phyloP scores from a whole-genome alignment of 2,113 vertebrate genomes.

The Todiramphus chloris region DNA sequence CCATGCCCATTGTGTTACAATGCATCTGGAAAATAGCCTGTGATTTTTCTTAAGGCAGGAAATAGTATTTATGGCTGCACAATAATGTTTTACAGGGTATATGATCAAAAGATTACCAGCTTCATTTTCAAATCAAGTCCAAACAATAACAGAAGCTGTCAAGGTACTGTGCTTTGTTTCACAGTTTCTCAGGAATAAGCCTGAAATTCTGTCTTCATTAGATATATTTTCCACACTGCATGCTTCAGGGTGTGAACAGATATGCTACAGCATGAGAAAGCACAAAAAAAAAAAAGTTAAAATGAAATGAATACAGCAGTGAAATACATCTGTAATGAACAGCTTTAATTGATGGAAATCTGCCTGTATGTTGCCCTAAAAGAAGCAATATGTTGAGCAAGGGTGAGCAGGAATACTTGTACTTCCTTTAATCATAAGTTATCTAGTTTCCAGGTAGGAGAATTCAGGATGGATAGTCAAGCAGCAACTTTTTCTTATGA shows the following conservation, averaged over 20 bases:
- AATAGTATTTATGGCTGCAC: slow-evolving; percentile 29
- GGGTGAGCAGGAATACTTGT: not conserved
- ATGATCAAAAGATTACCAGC: slow-evolving; percentile 44
- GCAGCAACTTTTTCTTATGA: not conserved
- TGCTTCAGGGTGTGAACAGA: not conserved
- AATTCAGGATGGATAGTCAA: not conserved
- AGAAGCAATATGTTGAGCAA: not conserved
- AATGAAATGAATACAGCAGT: not conserved
- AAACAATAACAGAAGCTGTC: slow-evolving; percentile 18
- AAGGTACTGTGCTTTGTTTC: not conserved
- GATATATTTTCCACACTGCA: not conserved
- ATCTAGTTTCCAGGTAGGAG: not conserved
- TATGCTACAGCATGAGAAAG: not conserved
- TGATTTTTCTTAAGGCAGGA: slow-evolving; percentile 21
- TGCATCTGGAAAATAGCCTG: slow-evolving; percentile 10
- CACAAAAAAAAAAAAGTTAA: not conserved
- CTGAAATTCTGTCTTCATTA: not conserved
- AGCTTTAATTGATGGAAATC: not conserved
- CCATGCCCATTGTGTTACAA: slow-evolving; percentile 21
- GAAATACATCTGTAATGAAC: not conserved
- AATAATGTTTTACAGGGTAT: slow-evolving; percentile 21
- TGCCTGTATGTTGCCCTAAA: not conserved
- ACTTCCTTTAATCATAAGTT: not conserved
- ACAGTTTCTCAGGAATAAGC: not conserved
- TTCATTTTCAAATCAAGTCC: slow-evolving; percentile 13